phyloP scores from a whole-genome alignment of 2,888 invertebrate genomes.

The Esperia sulphurella region DNA sequence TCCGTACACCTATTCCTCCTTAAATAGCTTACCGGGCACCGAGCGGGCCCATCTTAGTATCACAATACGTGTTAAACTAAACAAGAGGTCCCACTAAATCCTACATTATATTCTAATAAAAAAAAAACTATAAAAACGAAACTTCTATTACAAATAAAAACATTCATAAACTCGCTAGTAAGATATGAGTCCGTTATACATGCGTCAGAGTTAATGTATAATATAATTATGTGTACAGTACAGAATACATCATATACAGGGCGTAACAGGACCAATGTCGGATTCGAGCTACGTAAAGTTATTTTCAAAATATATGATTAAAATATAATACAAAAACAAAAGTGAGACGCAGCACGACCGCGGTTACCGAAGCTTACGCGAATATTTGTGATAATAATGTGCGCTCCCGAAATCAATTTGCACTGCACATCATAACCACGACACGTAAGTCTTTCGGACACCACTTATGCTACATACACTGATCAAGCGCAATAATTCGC shows the following conservation, averaged over 20 bases:
- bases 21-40: conserved; percentile 62
- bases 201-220: neutral
- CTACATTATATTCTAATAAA: conserved; percentile 53
- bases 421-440: too few relatives aligned
- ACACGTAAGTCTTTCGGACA: too few relatives aligned
- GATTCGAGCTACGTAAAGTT: neutral
- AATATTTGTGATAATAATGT: too few relatives aligned
- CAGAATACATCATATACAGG: neutral
- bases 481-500: too few relatives aligned
- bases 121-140: conserved; percentile 57
- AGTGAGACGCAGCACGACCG: too few relatives aligned
- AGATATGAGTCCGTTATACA: conserved; percentile 11
- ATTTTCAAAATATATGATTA: too few relatives aligned
- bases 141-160: conserved; percentile 46
- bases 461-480: too few relatives aligned
- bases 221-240: conserved; percentile 1
- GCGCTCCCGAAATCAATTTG: too few relatives aligned
- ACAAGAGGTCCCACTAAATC: conserved; percentile 57
- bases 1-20: conserved; percentile 29
- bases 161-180: conserved; percentile 28
- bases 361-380: too few relatives aligned
- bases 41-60: conserved; percentile 67
- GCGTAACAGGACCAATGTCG: too few relatives aligned
- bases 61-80: conserved; percentile 72
- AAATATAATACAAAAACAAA: too few relatives aligned